These are phyloP conservation scores for Exephanes ischioxanthus DNA, from an alignment of 2,888 invertebrate species.

Conservation along the genomic window DNA sequence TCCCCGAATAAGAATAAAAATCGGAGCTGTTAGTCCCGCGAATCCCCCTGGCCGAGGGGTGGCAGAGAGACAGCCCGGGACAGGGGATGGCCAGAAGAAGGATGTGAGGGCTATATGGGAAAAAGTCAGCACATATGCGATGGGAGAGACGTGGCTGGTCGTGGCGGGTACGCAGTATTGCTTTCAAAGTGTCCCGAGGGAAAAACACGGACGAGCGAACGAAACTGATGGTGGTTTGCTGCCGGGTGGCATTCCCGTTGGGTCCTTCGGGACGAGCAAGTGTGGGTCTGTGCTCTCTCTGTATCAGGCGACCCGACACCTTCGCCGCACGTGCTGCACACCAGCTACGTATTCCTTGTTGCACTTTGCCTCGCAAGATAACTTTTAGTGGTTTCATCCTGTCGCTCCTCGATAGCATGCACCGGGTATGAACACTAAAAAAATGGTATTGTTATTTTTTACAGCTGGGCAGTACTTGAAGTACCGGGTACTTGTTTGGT, in stretches of 20 bases:
- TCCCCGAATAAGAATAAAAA: constrained; percentile 56
- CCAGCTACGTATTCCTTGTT: not conserved
- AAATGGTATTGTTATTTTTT: no score
- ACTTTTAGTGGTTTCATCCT: not conserved
- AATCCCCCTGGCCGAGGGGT: constrained; percentile 41
- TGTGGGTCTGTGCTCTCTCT: constrained; percentile 75
- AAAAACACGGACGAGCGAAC: constrained; percentile 75
- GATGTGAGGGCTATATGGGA: constrained; percentile 27
- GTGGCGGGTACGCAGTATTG: constrained; percentile 80
- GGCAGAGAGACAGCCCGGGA: constrained; percentile 2
- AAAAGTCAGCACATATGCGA: constrained; percentile 78
- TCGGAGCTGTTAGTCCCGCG: constrained; percentile 40
- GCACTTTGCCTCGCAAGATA: constrained; percentile 13
- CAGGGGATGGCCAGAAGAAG: constrained; percentile 52
- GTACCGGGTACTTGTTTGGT: no score
- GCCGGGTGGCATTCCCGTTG: constrained; percentile 71
- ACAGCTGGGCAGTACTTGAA: no score
- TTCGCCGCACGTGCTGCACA: constrained; percentile 29
- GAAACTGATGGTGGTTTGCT: constrained; percentile 53
- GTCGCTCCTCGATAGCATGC: not conserved
- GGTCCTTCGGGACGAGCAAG: constrained; percentile 81
- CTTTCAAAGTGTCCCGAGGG: constrained; percentile 81
- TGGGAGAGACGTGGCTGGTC: constrained; percentile 72
- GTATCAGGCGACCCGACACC: constrained; percentile 3
- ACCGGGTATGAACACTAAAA: not conserved